Conservation (phyloP, 2,888 invertebrate genomes). For the Fragum sueziense region DNA sequence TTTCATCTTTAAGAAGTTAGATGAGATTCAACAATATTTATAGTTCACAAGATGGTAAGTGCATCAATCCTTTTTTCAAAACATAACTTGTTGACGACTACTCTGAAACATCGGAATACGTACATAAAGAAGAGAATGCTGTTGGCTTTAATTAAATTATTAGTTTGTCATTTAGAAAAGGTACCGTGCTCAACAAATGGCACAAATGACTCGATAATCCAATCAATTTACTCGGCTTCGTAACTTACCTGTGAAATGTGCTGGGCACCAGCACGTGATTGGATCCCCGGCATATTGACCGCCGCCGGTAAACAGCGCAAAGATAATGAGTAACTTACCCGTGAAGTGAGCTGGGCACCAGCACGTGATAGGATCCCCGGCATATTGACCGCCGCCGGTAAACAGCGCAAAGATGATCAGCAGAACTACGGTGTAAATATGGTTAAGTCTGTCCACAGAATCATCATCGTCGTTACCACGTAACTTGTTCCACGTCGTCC, state of each 20-base stretch:
- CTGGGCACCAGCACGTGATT: constrained; percentile 78
- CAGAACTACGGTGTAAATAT: constrained; percentile 75
- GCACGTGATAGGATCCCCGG: constrained; percentile 77
- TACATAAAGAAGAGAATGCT: too few species aligned
- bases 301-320: constrained; percentile 74
- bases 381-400: constrained; percentile 74
- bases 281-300: constrained; percentile 77
- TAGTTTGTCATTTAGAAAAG: too few species aligned
- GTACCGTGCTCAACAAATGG: too few species aligned
- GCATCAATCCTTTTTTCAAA: too few species aligned
- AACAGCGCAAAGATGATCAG: constrained; percentile 75
- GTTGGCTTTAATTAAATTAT: too few species aligned
- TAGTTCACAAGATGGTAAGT: too few species aligned
- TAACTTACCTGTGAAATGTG: constrained; percentile 72
- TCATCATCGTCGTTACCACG: constrained; percentile 75
- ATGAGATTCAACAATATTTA: too few species aligned
- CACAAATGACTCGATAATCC: too few species aligned
- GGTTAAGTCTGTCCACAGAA: constrained; percentile 75
- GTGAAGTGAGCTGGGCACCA: constrained; percentile 79
- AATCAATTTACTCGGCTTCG: too few species aligned
- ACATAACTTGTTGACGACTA: too few species aligned
- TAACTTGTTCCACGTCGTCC: constrained; percentile 75
- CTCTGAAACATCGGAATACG: too few species aligned
- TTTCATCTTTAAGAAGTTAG: too few species aligned
- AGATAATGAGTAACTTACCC: constrained; percentile 67